A percentile compares a stretch with the other conserved stretches of the same genome.
These are phyloP conservation scores for Rhagonycha fulva DNA, from an alignment of 2,888 invertebrate genomes.

Conservation along the genomic window DNA sequence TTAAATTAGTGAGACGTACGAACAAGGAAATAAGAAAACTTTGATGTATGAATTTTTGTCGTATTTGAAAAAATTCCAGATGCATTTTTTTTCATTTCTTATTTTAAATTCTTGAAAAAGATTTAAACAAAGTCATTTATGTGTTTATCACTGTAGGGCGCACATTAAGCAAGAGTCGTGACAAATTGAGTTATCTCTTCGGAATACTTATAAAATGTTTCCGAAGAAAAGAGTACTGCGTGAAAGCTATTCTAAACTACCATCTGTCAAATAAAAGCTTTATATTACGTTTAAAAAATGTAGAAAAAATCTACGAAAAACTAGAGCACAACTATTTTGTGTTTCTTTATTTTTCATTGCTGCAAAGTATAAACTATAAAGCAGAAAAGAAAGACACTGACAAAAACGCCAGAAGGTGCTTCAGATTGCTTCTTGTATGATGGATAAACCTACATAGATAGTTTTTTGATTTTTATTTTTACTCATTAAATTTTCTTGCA, in stretches of 20 bases:
- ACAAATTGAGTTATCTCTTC: background rate
- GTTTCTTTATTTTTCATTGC: background rate
- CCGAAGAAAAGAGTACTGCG: background rate
- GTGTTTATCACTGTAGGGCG: background rate
- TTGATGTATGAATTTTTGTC: too few relatives aligned
- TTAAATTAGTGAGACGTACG: too few relatives aligned
- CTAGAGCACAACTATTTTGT: background rate
- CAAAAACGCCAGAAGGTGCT: background rate
- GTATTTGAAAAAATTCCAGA: too few relatives aligned
- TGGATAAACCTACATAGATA: background rate
- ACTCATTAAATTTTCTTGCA: too few relatives aligned
- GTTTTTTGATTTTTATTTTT: background rate
- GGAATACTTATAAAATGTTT: background rate
- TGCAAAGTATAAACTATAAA: background rate
- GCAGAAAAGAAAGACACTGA: background rate
- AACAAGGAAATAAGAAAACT: too few relatives aligned
- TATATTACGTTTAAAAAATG: background rate
- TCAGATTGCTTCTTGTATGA: background rate
- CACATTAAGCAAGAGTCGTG: background rate
- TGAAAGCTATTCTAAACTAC: background rate
- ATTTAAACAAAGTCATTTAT: background rate
- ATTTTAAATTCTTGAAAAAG: too few relatives aligned
- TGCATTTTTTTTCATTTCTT: too few relatives aligned
- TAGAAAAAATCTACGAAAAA: background rate
- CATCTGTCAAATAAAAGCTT: background rate